Percentiles rank a stretch among this genome's conserved stretches.
phyloP scores from a whole-genome alignment of 2,888 invertebrate species.

The Lasioglossum vierecki region DNA sequence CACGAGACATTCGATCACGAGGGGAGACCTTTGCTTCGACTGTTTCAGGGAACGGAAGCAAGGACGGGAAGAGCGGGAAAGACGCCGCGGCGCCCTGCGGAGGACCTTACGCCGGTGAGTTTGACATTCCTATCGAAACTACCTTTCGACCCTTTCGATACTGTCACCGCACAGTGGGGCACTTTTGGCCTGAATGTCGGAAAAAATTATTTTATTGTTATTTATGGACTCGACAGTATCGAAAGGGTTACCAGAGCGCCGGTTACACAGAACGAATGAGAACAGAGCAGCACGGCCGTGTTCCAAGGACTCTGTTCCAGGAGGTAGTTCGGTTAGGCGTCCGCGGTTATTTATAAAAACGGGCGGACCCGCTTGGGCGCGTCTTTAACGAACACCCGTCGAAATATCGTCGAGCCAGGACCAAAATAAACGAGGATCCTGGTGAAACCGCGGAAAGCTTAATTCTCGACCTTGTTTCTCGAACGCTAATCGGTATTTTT shows the following conservation, averaged over 20 bases:
- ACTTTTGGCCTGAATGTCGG: too few species aligned
- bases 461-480: not conserved
- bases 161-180: not conserved
- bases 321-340: not conserved
- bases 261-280: not conserved
- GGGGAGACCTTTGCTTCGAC: slow-evolving; percentile 1
- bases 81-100: slow-evolving; percentile 90
- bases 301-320: slow-evolving; percentile 1
- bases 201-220: too few species aligned
- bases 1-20: not conserved
- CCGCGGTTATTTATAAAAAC: slow-evolving; percentile 68
- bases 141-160: not conserved
- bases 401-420: slow-evolving; percentile 69
- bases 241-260: not conserved
- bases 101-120: slow-evolving; percentile 85
- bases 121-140: not conserved
- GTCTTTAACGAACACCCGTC: slow-evolving; percentile 32
- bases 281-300: not conserved
- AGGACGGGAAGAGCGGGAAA: slow-evolving; percentile 88
- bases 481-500: not conserved
- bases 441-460: not conserved
- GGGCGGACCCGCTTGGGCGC: not conserved
- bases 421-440: slow-evolving; percentile 68
- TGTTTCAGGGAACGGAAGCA: slow-evolving; percentile 90
- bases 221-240: not conserved